phyloP scores from a whole-genome alignment of 2,113 vertebrate genomes.

The Sceloporus undulatus region DNA sequence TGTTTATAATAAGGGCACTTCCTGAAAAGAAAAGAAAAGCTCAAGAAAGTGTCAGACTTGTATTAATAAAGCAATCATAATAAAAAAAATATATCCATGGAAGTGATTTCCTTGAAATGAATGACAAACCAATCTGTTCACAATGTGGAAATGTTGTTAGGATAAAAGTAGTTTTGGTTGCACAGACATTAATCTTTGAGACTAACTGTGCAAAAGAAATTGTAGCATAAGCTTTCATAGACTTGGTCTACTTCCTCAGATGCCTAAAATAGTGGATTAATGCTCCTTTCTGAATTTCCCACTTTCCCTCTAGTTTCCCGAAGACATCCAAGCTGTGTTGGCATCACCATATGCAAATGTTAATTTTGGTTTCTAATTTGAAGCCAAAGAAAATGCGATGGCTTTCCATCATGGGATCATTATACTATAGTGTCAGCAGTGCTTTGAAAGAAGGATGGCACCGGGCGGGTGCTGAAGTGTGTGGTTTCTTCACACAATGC shows the following conservation, averaged over 20 bases:
- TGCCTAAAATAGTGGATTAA: background rate
- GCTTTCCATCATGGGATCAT: background rate
- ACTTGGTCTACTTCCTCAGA: too few species aligned
- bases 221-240: too few species aligned
- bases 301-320: background rate
- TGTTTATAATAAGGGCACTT: background rate
- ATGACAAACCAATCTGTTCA: too few species aligned
- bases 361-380: background rate
- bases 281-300: background rate
- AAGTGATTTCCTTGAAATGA: background rate
- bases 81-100: background rate
- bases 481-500: conserved; percentile 60
- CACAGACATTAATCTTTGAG: too few species aligned
- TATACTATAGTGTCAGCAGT: background rate
- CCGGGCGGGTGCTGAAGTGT: conserved; percentile 20
- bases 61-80: background rate
- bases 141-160: too few species aligned
- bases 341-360: background rate
- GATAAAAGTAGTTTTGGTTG: too few species aligned
- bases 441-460: background rate
- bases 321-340: background rate
- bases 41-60: fast-evolving
- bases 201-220: too few species aligned
- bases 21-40: background rate
- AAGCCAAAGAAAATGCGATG: background rate